Evolutionary conservation across 2,113 vertebrate species (phyloP), one percentile per base, ranked within the genome.

Genomic region (Notarius quadriscutis): DNA sequence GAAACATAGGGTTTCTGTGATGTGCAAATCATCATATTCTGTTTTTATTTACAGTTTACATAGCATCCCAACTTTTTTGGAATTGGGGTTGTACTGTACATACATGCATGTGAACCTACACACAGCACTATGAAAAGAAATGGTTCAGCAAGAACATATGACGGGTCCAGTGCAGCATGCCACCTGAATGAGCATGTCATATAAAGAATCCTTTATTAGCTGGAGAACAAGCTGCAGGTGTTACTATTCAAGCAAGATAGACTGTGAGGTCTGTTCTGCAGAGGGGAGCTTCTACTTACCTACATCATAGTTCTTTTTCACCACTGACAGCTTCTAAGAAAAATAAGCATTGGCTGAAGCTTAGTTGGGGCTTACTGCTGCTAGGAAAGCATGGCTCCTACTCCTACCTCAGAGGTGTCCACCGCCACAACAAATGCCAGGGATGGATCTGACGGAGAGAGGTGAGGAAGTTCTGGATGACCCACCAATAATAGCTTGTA

Each of bases 251-350:
- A 81, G 17, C 78, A 27, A 57, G 14, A 57, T 58, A 58, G 7
- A 20, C 27, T 80, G 77, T 79, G 53, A 34, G 27, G 3, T 34
- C 53, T 80, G n/a, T 30, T 15, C 55, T 80, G 77, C 53, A 80
- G 27, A 30, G 2, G 53, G 41, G 51, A 80, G 53, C 27, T 34
- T 80, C 17, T 34, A 34, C n/a, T 57, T 80, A 30, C 53, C 50
- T 51, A 80, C n/a, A 58, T 80, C 34, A 57, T 80, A 80, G 58
- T 80, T 27, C 25, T 22, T 53, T 78, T 78, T 80, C 9, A 58
- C 15, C 8, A 1, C 15, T 80, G 78, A 80, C 78, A 80, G 27
- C 15, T 58, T 80, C 27, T 34, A 12, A 80, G n/a, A 80, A 58
- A 80, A 80, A 80, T 58, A 80, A 30, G 3, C 53, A 27, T 80